Evolutionary conservation across 1,140 invertebrate species (phyloP).

Genomic region (Branchinecta lindahli): DNA sequence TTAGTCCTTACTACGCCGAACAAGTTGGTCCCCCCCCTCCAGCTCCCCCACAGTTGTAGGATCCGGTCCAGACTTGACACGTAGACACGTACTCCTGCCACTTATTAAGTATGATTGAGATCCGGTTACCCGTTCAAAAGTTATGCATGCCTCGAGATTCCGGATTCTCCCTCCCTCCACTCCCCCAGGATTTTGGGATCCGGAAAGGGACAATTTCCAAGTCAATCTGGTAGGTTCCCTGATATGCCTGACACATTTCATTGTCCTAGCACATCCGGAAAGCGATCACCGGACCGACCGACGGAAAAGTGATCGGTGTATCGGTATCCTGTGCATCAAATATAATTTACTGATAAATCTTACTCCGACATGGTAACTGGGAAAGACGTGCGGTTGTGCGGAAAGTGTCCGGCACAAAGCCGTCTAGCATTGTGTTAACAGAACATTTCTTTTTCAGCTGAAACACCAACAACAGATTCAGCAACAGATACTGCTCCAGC

Average conservation of each 20-base stretch:
- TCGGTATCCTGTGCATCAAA: neutral
- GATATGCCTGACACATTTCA: neutral
- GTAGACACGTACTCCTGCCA: neutral
- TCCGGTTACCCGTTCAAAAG: neutral
- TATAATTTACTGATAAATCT: neutral
- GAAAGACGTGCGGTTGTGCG: neutral
- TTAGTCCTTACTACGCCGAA: too few relatives aligned
- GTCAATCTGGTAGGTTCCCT: neutral
- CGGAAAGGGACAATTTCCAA: neutral
- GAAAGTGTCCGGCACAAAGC: neutral
- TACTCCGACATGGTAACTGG: neutral
- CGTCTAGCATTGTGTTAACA: neutral
- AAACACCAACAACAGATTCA: conserved; percentile 82
- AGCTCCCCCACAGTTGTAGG: neutral
- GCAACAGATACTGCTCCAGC: conserved; percentile 68
- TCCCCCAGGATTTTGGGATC: neutral
- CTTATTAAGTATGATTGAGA: neutral
- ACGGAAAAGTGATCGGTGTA: neutral
- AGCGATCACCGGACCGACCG: neutral
- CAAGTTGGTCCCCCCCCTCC: neutral
- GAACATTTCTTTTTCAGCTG: conserved; percentile 41
- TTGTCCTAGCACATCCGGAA: neutral
- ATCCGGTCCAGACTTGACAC: neutral
- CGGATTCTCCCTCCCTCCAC: neutral
- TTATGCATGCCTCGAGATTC: neutral